Conservation (phyloP, 2,113 vertebrate species). For the Microtus montanus region DNA sequence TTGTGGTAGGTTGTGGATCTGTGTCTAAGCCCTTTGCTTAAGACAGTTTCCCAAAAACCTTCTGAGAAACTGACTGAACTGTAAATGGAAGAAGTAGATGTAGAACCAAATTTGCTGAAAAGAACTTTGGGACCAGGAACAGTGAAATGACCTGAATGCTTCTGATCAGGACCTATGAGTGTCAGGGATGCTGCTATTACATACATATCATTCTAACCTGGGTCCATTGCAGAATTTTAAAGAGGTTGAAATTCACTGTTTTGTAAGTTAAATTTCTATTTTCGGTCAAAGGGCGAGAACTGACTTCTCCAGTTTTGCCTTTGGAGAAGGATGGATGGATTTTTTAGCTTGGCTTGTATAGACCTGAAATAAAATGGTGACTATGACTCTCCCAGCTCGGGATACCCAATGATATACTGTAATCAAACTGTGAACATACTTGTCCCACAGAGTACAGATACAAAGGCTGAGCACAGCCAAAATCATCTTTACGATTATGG, state of each 20-base stretch:
- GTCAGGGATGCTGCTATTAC: too few species aligned
- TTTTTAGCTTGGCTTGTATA: background rate
- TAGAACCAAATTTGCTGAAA: background rate
- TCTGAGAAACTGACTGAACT: background rate
- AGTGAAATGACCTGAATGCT: background rate
- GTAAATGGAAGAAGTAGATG: background rate
- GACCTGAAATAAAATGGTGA: background rate
- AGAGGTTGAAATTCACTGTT: background rate
- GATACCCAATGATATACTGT: background rate
- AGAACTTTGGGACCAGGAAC: background rate
- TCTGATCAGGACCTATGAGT: background rate
- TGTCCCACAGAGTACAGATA: background rate
- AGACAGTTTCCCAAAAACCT: background rate
- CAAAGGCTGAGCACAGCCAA: background rate
- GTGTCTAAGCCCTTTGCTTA: background rate
- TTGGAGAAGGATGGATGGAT: background rate
- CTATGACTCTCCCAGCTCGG: background rate
- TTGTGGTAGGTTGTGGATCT: background rate
- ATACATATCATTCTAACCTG: background rate
- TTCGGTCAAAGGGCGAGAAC: background rate
- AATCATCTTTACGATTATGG: background rate
- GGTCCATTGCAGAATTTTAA: background rate
- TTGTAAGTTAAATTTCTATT: background rate
- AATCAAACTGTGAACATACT: background rate
- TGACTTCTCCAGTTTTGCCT: background rate